Evolutionary conservation across 2,113 vertebrate genomes (phyloP).

Genomic region (Cavia porcellus): DNA sequence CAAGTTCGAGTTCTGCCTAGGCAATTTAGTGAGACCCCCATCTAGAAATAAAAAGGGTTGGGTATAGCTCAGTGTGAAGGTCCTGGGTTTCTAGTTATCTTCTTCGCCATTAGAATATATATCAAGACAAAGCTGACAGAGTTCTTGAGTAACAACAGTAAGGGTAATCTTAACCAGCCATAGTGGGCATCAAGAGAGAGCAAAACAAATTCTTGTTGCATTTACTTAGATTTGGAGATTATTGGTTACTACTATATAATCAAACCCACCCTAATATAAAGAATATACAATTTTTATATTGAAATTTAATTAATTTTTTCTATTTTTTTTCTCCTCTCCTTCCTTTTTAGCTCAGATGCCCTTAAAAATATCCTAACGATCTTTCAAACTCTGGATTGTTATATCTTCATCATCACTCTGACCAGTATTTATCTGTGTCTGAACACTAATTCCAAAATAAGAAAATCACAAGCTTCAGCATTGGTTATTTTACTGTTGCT

Average conservation of each 20-base stretch:
- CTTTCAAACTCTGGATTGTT: not conserved
- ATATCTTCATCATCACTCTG: not conserved
- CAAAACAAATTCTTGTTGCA: not conserved
- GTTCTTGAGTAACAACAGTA: not conserved
- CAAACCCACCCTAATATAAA: not conserved
- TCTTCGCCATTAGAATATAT: not conserved
- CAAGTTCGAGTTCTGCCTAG: not conserved
- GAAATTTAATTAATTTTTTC: not conserved
- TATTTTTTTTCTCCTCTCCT: not conserved
- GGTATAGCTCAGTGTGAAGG: not conserved
- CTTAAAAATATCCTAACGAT: conserved; percentile 17
- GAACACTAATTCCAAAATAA: not conserved
- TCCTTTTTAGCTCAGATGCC: not conserved
- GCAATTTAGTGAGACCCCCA: not conserved
- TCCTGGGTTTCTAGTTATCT: not conserved
- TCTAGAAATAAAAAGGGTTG: not conserved
- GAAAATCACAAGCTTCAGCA: not conserved
- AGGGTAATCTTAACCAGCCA: not conserved
- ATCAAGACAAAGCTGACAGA: not conserved
- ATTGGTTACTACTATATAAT: not conserved
- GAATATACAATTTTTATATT: not conserved
- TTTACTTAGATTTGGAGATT: not conserved
- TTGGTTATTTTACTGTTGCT: not conserved
- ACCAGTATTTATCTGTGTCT: not conserved
- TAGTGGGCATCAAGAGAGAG: not conserved